Base-by-base conservation (phyloP, 2,113 vertebrate species). In the Centropus unirufus region DNA sequence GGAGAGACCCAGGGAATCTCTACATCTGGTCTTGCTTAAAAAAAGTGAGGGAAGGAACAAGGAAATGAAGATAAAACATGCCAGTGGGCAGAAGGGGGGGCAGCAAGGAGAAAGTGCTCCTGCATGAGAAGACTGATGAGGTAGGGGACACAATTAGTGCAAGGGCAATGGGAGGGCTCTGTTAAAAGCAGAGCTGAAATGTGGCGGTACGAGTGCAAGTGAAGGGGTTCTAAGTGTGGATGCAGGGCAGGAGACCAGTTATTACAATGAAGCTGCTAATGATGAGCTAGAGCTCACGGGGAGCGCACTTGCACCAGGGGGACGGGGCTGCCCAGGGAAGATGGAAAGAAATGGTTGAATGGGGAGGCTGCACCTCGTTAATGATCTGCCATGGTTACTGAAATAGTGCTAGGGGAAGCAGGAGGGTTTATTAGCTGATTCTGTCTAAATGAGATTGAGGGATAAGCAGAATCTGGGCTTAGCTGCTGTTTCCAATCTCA, bases 401-500 rank as follows among this genome's bases (percentile, higher is more conserved):
- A 29, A 62, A 74, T 12, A 15, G 84, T 49, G 4, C 22, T 0
- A 0, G 84, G 27, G 36, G 27, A 46, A 69, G 58, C 20, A 16
- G 40, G 11, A 23, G 57, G 49, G 5, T 69, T 96, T 66, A 93
- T 93, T 95, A 89, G 75, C 92, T 52, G 85, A 58, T 58, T 79
- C 36, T 52, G 23, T 21, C 81, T 58, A 46, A 90, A 95, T 92
- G 76, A 83, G 70, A 85, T 93, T 90, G 88, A 83, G 87, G 93
- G 87, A 94, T 94, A 72, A 96, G 36, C 3, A 18, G 26, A 47
- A 90, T 75, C 87, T 22, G 82, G 78, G 82, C 8, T 96, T 91
- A 85, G 34, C 87, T 68, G 74, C 40, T 5, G 11, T 27, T 87
- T 57, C 55, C 7, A 2, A 58, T 58, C 64, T 6, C 8, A 69